Percentiles rank a stretch among this genome's conserved stretches.
Evolutionary conservation across 2,888 invertebrate genomes (phyloP).

Genomic region (Limnephilus lunatus): DNA sequence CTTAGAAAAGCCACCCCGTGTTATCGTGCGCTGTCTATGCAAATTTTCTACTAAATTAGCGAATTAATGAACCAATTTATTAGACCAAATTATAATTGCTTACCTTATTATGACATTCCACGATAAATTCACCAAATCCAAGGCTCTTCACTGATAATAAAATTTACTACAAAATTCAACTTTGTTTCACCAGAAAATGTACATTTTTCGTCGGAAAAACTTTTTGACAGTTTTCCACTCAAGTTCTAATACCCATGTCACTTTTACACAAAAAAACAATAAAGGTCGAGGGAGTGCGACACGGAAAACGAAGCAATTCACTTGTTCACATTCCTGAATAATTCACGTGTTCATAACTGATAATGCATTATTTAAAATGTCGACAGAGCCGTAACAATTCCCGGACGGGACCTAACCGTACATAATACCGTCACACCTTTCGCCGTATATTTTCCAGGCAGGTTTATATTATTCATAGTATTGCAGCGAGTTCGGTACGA

Average conservation of each 20-base stretch:
- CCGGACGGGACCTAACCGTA: slow-evolving; percentile 7
- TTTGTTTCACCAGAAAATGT: neutral
- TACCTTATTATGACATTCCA: slow-evolving; percentile 45
- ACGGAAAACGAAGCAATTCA: neutral
- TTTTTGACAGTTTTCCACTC: neutral
- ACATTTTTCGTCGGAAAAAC: neutral
- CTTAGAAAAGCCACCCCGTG: neutral
- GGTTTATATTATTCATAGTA: slow-evolving; percentile 35
- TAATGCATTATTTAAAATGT: slow-evolving; percentile 43
- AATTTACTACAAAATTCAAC: neutral
- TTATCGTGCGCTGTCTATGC: neutral
- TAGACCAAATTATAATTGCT: neutral
- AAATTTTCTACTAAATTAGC: neutral
- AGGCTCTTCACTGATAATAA: neutral
- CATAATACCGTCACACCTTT: slow-evolving; percentile 42
- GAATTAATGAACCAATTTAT: neutral
- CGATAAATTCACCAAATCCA: slow-evolving; percentile 27
- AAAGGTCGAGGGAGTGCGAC: neutral
- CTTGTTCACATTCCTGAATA: slow-evolving; percentile 17
- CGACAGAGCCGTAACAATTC: slow-evolving; percentile 35
- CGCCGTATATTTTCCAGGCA: slow-evolving; percentile 27
- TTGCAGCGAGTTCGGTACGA: neutral
- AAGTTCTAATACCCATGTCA: neutral
- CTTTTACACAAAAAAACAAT: neutral
- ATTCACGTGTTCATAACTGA: slow-evolving; percentile 40